Conservation (phyloP, 2,888 invertebrate species). For the Piscicola geometra region DNA sequence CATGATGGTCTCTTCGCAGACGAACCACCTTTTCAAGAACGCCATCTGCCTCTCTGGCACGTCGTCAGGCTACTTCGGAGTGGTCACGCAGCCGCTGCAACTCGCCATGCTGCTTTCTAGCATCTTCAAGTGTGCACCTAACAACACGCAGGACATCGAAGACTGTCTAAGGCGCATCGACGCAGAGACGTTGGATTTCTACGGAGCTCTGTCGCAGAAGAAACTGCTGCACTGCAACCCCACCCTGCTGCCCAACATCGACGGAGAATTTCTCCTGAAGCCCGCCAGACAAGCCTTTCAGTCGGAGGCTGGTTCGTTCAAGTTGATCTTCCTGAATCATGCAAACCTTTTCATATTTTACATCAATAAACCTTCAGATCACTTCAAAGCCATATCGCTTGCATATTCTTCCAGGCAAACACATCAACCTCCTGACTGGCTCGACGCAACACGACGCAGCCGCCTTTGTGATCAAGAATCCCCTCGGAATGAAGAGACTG, state of each 20-base stretch:
- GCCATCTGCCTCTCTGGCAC: constrained; percentile 39
- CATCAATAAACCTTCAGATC: background rate
- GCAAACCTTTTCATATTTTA: background rate
- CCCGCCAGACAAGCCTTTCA: constrained; percentile 28
- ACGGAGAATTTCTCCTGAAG: constrained; percentile 39
- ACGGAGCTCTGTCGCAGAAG: constrained; percentile 27
- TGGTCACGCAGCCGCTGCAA: constrained; percentile 23
- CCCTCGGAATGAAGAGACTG: constrained; percentile 24
- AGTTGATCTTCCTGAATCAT: background rate
- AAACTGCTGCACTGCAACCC: constrained; percentile 27
- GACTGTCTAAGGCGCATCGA: constrained; percentile 36
- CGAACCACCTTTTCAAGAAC: constrained; percentile 34
- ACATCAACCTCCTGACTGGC: constrained; percentile 39
- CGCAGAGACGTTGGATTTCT: constrained; percentile 37
- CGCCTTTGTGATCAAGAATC: constrained; percentile 35
- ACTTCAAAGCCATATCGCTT: background rate
- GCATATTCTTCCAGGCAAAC: constrained; percentile 26
- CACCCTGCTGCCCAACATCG: constrained; percentile 39
- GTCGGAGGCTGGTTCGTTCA: constrained; percentile 30
- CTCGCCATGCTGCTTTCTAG: constrained; percentile 33
- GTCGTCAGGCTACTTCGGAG: constrained; percentile 31
- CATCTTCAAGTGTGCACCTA: constrained; percentile 30
- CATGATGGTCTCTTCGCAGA: constrained; percentile 35
- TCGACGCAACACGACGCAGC: constrained; percentile 35
- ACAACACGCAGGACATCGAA: constrained; percentile 35